Percentiles rank a stretch among this genome's conserved stretches.
Evolutionary conservation across 1,140 invertebrate genomes (phyloP).

Genomic region (Sweltsa coloradensis): DNA sequence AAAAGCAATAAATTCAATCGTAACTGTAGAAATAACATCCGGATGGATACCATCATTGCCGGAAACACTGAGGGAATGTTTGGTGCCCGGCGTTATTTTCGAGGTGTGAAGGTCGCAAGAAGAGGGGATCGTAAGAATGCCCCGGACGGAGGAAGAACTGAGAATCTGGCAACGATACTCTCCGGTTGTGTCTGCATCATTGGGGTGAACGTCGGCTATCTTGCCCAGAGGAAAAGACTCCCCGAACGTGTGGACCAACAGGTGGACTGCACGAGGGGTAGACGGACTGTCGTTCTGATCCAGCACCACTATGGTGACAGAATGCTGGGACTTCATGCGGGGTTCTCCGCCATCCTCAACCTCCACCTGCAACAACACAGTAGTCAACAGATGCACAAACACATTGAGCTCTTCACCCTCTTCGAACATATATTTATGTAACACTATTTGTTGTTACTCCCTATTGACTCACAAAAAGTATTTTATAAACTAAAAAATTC

Average conservation of each 20-base stretch:
- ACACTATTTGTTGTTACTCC: neutral
- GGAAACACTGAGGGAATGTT: conserved; percentile 61
- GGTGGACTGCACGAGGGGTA: conserved; percentile 62
- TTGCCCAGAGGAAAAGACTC: conserved; percentile 56
- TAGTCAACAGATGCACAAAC: neutral
- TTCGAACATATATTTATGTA: neutral
- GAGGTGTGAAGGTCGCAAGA: conserved; percentile 62
- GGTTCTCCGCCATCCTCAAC: conserved; percentile 82
- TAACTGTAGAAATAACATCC: conserved; percentile 72
- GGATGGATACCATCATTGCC: conserved; percentile 82
- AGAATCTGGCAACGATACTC: conserved; percentile 77
- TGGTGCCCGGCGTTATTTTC: conserved; percentile 46
- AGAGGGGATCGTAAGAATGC: conserved; percentile 55
- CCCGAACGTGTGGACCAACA: conserved; percentile 69
- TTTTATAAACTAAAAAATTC: neutral
- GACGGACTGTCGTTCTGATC: conserved; percentile 92
- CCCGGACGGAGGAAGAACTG: conserved; percentile 35
- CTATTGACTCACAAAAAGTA: neutral
- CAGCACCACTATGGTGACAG: conserved; percentile 59
- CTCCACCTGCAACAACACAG: conserved; percentile 41
- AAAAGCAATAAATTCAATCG: conserved; percentile 67
- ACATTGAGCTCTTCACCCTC: neutral
- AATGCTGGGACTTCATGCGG: conserved; percentile 63
- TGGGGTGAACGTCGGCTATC: conserved; percentile 82
- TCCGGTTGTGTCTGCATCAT: conserved; percentile 77